Percentiles rank a stretch among this genome's conserved stretches.
Conservation (phyloP, 2,888 invertebrate genomes). For the Dolichomitus sp. region DNA sequence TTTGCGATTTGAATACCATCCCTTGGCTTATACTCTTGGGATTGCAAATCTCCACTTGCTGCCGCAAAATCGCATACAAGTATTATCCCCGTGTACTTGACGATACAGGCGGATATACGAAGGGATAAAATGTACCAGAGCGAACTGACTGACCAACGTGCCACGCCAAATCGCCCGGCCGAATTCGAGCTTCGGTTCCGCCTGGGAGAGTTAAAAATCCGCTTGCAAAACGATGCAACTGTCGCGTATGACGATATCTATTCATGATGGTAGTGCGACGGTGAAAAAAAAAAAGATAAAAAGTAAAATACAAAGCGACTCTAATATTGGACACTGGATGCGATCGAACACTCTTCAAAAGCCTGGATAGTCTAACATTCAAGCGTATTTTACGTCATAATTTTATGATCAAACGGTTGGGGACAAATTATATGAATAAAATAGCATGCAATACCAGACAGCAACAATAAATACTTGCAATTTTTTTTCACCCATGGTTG, state of each 20-base stretch:
- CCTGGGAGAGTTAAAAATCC: slow-evolving; percentile 48
- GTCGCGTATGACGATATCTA: slow-evolving; percentile 22
- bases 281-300: not conserved
- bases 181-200: slow-evolving; percentile 51
- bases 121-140: slow-evolving; percentile 29
- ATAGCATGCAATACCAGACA: too few relatives aligned
- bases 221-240: slow-evolving; percentile 34
- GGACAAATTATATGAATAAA: too few relatives aligned
- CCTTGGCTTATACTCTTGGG: not conserved
- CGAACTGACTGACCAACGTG: slow-evolving; percentile 52
- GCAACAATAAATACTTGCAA: too few relatives aligned
- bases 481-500: not conserved
- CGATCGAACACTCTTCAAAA: not conserved
- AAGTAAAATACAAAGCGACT: not conserved
- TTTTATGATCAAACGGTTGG: too few relatives aligned
- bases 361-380: too few relatives aligned
- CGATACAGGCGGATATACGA: not conserved
- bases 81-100: slow-evolving; percentile 38
- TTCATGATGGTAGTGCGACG: slow-evolving; percentile 1
- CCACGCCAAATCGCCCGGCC: slow-evolving; percentile 34
- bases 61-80: slow-evolving; percentile 1
- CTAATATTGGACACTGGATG: slow-evolving; percentile 1
- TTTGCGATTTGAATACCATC: not conserved
- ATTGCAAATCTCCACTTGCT: not conserved
- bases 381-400: too few relatives aligned